phyloP scores from a whole-genome alignment of 37 sponge, comb jelly and placozoan species.

The Bolinopsis microptera region DNA sequence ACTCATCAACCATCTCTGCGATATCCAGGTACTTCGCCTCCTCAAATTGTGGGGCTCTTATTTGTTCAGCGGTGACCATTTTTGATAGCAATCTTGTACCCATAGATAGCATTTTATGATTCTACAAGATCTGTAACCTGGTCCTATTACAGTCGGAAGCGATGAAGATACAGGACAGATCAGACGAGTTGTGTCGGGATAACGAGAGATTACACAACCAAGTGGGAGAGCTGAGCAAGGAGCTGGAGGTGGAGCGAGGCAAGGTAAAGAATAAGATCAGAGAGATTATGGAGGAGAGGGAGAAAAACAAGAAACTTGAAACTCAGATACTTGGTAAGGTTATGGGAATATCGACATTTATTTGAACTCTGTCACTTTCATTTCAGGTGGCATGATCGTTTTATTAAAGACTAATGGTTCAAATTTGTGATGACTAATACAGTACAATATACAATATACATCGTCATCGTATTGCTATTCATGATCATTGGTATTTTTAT shows the following conservation, averaged over 20 bases:
- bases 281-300: conserved; percentile 28
- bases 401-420: too few species aligned
- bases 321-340: not conserved
- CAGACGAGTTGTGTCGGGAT: conserved; percentile 48
- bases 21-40: conserved; percentile 4
- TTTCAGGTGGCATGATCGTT: too few species aligned
- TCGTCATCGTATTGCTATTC: too few species aligned
- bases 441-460: too few species aligned
- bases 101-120: too few species aligned
- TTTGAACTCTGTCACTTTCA: too few species aligned
- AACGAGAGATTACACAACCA: conserved; percentile 10
- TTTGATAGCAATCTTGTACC: too few species aligned
- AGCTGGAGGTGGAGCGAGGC: conserved; percentile 31
- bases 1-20: conserved; percentile 12
- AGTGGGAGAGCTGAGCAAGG: not conserved
- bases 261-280: conserved; percentile 15
- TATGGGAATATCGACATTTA: not conserved
- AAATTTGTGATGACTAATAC: too few species aligned
- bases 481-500: too few species aligned
- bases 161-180: conserved; percentile 18
- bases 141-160: conserved; percentile 46
- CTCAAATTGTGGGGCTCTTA: too few species aligned
- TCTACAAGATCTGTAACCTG: too few species aligned
- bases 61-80: too few species aligned
- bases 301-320: not conserved